phyloP scores from a whole-genome alignment of 2,113 vertebrate species.

The Heteronetta atricapilla region DNA sequence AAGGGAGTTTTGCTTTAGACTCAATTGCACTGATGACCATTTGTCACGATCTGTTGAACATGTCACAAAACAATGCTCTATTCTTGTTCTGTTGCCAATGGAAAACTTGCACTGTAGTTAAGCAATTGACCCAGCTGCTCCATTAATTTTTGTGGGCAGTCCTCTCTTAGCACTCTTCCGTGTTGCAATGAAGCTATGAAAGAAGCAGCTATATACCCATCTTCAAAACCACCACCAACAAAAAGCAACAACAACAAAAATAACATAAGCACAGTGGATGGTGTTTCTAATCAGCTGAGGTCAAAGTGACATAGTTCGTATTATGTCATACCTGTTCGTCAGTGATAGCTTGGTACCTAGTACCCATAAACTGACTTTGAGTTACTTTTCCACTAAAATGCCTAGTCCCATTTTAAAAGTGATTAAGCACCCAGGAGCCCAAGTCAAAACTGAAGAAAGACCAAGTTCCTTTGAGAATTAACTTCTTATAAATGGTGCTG shows the following conservation, averaged over 20 bases:
- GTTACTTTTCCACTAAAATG: neutral
- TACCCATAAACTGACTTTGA: neutral
- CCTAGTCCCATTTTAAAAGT: neutral
- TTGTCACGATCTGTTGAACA: too few species aligned
- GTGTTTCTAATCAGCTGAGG: neutral
- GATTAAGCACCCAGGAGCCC: neutral
- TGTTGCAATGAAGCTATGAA: neutral
- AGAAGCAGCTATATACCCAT: neutral
- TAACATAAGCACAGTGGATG: neutral
- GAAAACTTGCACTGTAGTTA: neutral
- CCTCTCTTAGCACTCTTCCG: neutral
- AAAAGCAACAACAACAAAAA: neutral
- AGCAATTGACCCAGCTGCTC: accelerated
- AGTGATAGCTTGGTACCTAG: too few species aligned
- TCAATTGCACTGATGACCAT: neutral
- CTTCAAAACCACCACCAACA: neutral
- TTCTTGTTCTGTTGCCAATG: neutral
- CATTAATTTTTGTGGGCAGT: neutral
- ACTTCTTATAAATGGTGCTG: neutral
- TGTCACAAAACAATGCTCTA: accelerated
- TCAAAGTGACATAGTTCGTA: accelerated
- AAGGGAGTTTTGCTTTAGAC: neutral
- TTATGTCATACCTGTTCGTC: neutral
- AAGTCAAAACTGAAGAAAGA: neutral
- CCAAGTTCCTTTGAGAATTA: neutral